phyloP scores from a whole-genome alignment of 2,888 invertebrate species.

The Pachliopta kotzebuea region DNA sequence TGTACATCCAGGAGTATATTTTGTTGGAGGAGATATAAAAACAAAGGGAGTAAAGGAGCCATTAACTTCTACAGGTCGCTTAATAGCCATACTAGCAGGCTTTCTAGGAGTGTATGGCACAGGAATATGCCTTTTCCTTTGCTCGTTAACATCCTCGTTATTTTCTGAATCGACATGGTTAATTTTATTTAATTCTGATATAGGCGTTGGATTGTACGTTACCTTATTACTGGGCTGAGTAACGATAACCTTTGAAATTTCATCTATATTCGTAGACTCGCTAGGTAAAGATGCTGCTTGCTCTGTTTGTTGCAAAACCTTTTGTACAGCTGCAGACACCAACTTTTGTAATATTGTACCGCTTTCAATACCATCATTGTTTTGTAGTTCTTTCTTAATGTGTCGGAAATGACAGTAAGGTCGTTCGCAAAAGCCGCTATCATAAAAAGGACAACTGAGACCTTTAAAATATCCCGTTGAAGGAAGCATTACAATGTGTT shows the following conservation, averaged over 20 bases:
- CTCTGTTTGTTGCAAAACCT: constrained; percentile 78
- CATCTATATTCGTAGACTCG: constrained; percentile 32
- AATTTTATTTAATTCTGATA: constrained; percentile 80
- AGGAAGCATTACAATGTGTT: constrained; percentile 86
- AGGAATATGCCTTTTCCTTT: constrained; percentile 70
- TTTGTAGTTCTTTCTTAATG: constrained; percentile 84
- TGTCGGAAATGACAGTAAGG: constrained; percentile 97
- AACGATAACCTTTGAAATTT: constrained; percentile 34
- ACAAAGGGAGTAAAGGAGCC: constrained; percentile 64
- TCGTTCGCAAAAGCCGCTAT: constrained; percentile 89
- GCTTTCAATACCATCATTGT: constrained; percentile 67
- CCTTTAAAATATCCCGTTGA: constrained; percentile 94
- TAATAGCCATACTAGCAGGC: constrained; percentile 59
- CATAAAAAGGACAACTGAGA: constrained; percentile 92
- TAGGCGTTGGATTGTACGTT: constrained; percentile 84
- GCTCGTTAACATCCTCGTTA: constrained; percentile 56
- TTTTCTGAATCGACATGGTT: constrained; percentile 53
- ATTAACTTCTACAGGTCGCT: constrained; percentile 60
- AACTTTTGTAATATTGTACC: constrained; percentile 79
- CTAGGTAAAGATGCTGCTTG: constrained; percentile 42
- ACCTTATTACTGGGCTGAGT: constrained; percentile 62
- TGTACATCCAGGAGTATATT: constrained; percentile 64
- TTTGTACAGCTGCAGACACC: constrained; percentile 82
- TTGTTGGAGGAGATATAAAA: constrained; percentile 59
- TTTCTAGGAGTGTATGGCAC: constrained; percentile 76